Conservation (phyloP, 2,113 vertebrate genomes). For the Benitochromis conjunctus region DNA sequence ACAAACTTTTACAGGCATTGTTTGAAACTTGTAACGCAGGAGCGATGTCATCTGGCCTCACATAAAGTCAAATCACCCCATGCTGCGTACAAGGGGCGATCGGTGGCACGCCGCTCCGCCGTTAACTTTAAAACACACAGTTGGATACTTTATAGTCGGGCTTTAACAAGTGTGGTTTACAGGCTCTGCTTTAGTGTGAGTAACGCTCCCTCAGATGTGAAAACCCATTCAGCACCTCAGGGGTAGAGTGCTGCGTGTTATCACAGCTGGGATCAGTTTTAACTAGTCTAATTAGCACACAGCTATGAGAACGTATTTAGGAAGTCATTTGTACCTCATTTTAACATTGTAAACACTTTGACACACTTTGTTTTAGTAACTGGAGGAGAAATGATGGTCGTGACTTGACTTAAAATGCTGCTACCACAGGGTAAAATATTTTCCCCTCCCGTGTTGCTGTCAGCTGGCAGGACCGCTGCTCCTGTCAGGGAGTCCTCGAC, state of each 20-base stretch:
- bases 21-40: not conserved
- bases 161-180: slow-evolving; percentile 31
- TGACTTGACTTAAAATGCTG: not conserved
- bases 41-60: not conserved
- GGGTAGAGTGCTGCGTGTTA: slow-evolving; percentile 9
- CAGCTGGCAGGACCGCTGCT: not conserved
- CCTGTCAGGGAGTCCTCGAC: slow-evolving; percentile 15
- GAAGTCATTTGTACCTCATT: slow-evolving; percentile 22
- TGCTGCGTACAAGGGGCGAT: not conserved
- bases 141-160: slow-evolving; percentile 18
- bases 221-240: slow-evolving; percentile 36
- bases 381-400: not conserved
- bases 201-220: slow-evolving; percentile 16
- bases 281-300: slow-evolving; percentile 58
- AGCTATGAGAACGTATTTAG: slow-evolving; percentile 22
- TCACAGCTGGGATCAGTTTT: slow-evolving; percentile 52
- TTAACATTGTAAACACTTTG: slow-evolving; percentile 19
- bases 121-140: slow-evolving; percentile 23
- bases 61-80: not conserved
- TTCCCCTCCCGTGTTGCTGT: not conserved
- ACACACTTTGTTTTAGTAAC: not conserved
- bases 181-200: slow-evolving; percentile 20
- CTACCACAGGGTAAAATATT: not conserved
- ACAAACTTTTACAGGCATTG: not conserved
- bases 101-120: not conserved